Evolutionary conservation across 2,113 vertebrate genomes (phyloP).

Genomic region (Eretmochelys imbricata): DNA sequence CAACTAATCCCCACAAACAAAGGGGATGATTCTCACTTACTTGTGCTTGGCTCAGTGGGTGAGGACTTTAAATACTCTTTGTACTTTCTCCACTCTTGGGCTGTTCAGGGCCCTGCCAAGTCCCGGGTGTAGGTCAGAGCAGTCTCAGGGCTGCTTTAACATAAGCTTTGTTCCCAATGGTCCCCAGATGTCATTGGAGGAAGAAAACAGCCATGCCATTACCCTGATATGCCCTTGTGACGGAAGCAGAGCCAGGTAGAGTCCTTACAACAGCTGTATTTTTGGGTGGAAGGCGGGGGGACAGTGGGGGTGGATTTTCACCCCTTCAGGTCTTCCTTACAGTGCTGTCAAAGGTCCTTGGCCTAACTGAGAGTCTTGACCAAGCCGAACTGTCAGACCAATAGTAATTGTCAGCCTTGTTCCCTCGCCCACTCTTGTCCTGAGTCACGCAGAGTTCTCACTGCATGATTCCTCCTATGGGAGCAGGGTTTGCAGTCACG

Average conservation of each 20-base stretch:
- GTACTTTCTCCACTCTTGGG: background rate
- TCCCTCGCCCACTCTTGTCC: background rate
- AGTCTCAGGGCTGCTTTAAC: background rate
- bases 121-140: background rate
- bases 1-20: background rate
- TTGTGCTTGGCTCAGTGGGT: background rate
- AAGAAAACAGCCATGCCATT: background rate
- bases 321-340: background rate
- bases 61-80: background rate
- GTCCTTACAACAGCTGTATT: background rate
- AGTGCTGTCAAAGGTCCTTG: background rate
- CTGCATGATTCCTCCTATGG: background rate
- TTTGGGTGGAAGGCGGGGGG: background rate
- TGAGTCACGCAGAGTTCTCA: background rate
- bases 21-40: background rate
- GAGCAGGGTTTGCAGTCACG: too few species aligned
- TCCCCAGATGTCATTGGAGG: background rate
- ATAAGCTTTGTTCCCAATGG: background rate
- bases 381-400: background rate
- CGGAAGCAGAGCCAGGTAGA: background rate
- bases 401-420: background rate
- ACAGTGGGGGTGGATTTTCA: background rate
- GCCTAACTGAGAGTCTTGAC: background rate
- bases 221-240: background rate
- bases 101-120: background rate